Conservation (phyloP, 2,113 vertebrate species). For the Chamaea fasciata region DNA sequence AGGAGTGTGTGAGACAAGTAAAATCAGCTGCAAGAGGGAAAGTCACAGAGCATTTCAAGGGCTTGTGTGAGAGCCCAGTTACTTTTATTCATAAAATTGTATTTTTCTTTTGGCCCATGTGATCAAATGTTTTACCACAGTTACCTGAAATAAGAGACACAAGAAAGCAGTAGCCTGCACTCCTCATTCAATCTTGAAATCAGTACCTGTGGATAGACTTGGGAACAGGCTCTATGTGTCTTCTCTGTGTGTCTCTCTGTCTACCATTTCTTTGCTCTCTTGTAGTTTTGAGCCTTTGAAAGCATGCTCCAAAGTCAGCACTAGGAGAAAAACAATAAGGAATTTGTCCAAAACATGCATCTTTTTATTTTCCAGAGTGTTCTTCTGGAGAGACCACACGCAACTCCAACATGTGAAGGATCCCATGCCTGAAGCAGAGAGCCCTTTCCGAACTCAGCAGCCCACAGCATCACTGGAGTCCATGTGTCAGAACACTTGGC, state of each 20-base stretch:
- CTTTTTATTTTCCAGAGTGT: not conserved
- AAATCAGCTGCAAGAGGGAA: not conserved
- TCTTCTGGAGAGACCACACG: not conserved
- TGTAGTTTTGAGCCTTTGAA: not conserved
- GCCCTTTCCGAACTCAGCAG: not conserved
- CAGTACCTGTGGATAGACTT: not conserved
- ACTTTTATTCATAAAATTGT: not conserved
- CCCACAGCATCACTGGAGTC: not conserved
- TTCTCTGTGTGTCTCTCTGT: not conserved
- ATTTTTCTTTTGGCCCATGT: not conserved
- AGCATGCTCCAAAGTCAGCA: not conserved
- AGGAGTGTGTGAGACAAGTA: not conserved
- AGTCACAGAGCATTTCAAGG: not conserved
- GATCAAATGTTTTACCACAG: not conserved
- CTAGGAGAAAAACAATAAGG: not conserved
- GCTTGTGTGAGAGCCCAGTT: not conserved
- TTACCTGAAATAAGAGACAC: not conserved
- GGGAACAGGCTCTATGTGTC: not conserved
- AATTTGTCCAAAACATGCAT: not conserved
- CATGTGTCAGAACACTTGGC: not conserved
- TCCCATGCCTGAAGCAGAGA: not conserved
- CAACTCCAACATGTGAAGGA: rapidly evolving
- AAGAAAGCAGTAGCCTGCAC: not conserved
- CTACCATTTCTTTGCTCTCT: not conserved
- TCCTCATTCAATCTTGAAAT: not conserved